phyloP scores from a whole-genome alignment of 1,140 invertebrate species.

The Bombus confusus region DNA sequence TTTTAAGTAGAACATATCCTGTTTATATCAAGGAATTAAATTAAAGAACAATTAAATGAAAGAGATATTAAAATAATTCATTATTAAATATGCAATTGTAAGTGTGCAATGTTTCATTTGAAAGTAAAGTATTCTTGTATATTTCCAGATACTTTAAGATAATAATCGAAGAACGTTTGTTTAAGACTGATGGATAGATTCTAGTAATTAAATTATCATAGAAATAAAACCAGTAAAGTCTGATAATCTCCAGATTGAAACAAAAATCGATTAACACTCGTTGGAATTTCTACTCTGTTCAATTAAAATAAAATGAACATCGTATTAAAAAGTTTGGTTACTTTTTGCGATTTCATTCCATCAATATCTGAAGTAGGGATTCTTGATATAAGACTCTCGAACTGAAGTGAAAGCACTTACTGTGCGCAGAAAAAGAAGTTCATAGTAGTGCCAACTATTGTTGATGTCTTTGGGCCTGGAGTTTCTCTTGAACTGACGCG shows the following conservation, averaged over 20 bases:
- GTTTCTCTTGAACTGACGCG: neutral
- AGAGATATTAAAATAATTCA: neutral
- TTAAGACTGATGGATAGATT: too few relatives aligned
- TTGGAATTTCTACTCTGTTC: neutral
- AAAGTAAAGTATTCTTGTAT: neutral
- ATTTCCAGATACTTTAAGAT: too few relatives aligned
- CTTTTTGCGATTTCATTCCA: neutral
- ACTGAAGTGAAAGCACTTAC: constrained; percentile 6
- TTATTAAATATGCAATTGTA: too few relatives aligned
- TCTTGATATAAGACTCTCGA: constrained; percentile 3
- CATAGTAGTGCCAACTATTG: constrained; percentile 9
- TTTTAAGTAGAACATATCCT: too few relatives aligned
- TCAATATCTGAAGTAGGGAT: neutral
- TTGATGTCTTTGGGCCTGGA: neutral
- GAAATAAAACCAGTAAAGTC: too few relatives aligned
- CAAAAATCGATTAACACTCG: neutral
- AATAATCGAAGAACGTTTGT: too few relatives aligned
- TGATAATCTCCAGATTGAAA: too few relatives aligned
- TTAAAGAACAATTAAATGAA: too few relatives aligned
- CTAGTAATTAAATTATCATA: too few relatives aligned
- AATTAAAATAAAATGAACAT: neutral
- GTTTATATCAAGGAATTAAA: neutral
- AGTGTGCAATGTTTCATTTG: neutral
- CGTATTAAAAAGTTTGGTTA: neutral
- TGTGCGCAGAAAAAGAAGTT: constrained; percentile 1